Evolutionary conservation across 2,888 invertebrate genomes (phyloP).

Genomic region (Hirtodrosophila trivittata): DNA sequence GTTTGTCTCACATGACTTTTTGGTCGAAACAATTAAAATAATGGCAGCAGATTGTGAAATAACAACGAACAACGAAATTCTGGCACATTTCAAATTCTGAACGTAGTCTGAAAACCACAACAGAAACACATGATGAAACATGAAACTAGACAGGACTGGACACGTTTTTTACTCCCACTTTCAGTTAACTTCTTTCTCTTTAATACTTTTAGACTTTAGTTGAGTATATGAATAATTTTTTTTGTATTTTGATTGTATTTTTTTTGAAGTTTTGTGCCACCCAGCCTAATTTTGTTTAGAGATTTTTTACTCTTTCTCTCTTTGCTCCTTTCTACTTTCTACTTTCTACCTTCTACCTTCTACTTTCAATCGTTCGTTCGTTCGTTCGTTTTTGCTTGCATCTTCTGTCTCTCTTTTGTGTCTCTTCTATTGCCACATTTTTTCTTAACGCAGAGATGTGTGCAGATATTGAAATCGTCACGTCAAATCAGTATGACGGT

Average conservation of each 20-base stretch:
- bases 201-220: too few species aligned
- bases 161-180: too few species aligned
- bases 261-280: constrained; percentile 12
- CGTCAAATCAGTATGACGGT: constrained; percentile 95
- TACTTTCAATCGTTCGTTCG: constrained; percentile 58
- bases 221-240: too few species aligned
- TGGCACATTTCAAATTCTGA: constrained; percentile 9
- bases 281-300: constrained; percentile 17
- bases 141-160: too few species aligned
- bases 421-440: constrained; percentile 84
- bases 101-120: constrained; percentile 32
- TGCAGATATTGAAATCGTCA: constrained; percentile 94
- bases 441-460: constrained; percentile 85
- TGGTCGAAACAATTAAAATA: constrained; percentile 66
- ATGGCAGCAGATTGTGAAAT: constrained; percentile 37
- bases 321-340: constrained; percentile 37
- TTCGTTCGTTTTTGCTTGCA: constrained; percentile 70
- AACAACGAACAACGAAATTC: constrained; percentile 7
- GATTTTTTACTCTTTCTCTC: constrained; percentile 21
- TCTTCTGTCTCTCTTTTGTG: constrained; percentile 81
- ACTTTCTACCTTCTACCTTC: constrained; percentile 36
- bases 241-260: constrained; percentile 1
- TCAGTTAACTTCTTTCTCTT: too few species aligned
- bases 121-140: constrained; percentile 2
- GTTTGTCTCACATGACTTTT: constrained; percentile 42